Percentiles rank a stretch among this genome's conserved stretches.
Conservation (phyloP, 1,140 invertebrate genomes). For the Euglossa dilemma region DNA sequence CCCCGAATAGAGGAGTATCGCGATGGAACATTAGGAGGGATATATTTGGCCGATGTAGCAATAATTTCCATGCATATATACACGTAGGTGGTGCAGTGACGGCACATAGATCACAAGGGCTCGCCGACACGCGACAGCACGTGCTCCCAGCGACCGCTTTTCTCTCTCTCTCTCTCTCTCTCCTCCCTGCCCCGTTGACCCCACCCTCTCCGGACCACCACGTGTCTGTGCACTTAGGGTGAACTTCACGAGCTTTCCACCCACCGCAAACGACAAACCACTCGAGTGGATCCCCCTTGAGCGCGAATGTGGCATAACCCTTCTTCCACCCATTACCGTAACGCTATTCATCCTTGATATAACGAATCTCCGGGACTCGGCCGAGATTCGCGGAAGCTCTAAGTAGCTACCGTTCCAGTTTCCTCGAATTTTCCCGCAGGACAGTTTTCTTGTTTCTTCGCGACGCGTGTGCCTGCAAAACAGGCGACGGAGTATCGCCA, state of each 20-base stretch:
- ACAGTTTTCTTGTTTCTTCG: too few relatives aligned
- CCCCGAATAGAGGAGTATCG: constrained; percentile 49
- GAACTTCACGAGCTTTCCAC: constrained; percentile 67
- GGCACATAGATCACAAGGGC: constrained; percentile 79
- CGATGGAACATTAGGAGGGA: constrained; percentile 66
- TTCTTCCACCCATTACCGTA: constrained; percentile 72
- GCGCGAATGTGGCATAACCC: constrained; percentile 66
- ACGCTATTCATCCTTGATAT: constrained; percentile 67
- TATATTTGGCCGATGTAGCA: constrained; percentile 75
- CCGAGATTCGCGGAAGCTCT: too few relatives aligned
- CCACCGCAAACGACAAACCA: constrained; percentile 78
- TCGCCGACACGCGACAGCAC: constrained; percentile 77
- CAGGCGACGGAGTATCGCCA: too few relatives aligned
- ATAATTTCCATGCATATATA: constrained; percentile 79
- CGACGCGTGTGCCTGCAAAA: too few relatives aligned
- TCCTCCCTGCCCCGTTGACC: constrained; percentile 30
- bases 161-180: constrained; percentile 12
- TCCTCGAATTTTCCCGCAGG: too few relatives aligned
- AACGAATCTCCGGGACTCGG: constrained; percentile 32
- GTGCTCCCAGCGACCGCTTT: constrained; percentile 64
- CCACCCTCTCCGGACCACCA: background rate
- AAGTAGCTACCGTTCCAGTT: too few relatives aligned
- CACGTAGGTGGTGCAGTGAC: constrained; percentile 61
- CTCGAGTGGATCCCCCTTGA: constrained; percentile 73
- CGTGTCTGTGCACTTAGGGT: constrained; percentile 48